Base-by-base conservation (phyloP, 1,140 invertebrate genomes). In the Danaus plexippus region DNA sequence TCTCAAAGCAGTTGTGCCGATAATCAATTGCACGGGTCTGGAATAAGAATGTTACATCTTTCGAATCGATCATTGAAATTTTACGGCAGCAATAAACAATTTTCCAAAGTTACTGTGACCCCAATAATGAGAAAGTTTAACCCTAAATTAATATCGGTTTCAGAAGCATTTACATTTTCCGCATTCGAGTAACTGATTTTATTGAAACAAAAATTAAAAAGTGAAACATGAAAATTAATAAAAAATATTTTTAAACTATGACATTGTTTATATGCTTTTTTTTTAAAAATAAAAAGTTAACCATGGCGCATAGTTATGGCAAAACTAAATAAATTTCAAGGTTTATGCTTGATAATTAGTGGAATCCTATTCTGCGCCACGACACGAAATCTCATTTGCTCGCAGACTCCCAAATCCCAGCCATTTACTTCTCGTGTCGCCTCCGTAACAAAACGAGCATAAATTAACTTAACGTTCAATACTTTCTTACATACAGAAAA, bases 391-490 rank as follows among this genome's bases (percentile, higher is more conserved):
- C 66, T 75, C 65, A 77, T 78, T 78, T 71, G 61, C 63, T 70
- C 52, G 49, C 58, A 73, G 61, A 64, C 61, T 72, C 59, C 55
- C 67, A 72, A 78, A 78, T 72, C 68, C 73, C 67, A 69, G 54
- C 57, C 63, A 57, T 69, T 71, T 71, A 69, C 61, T 64, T 59
- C 55, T 62, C 58, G 47, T 61, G 53, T 64, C 64, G 67, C 66
- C 66, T 69, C 61, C 61, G 69, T 70, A 75, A 75, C 76, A 77
- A 77, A 82, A 78, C 73, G 73, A 76, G 78, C 80, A 85, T 83
- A 85, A 85, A 85, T 85, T 85, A 81, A 75, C 58, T 81, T 81
- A 82, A 82, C 79, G 76, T 80, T 77, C 79, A 77, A 81, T 85
- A 81, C 80, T 80, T 82, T 82, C 68, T 73, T 85, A 79, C 75